Evolutionary conservation across 2,888 invertebrate genomes (phyloP).

Genomic region (Dione juno): DNA sequence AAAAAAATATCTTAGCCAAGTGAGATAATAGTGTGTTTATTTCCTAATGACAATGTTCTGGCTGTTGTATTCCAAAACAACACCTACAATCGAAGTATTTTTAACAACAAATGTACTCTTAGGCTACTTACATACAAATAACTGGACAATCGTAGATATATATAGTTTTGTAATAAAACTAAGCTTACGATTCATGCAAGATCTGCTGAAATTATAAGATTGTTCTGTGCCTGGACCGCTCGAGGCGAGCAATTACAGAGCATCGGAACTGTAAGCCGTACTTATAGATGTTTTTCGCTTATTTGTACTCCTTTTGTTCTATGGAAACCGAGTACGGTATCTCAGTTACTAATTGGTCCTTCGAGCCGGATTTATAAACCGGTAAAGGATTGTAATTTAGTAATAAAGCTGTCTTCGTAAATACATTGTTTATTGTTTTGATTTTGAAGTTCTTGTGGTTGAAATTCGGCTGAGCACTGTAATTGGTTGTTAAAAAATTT

Average conservation of each 20-base stretch:
- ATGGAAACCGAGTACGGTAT: conserved; percentile 65
- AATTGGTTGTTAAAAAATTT: conserved; percentile 15
- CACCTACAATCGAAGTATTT: background rate
- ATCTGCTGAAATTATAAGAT: conserved; percentile 1
- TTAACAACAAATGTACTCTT: background rate
- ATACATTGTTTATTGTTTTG: conserved; percentile 36
- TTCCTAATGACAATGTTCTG: too few relatives aligned
- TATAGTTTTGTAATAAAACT: background rate
- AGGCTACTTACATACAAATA: background rate
- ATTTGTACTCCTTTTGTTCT: conserved; percentile 64
- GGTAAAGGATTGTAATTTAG: conserved; percentile 55
- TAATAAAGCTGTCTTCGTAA: conserved; percentile 40
- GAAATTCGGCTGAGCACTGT: conserved; percentile 18
- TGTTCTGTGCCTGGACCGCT: conserved; percentile 55
- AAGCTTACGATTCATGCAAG: background rate
- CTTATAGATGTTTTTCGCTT: conserved; percentile 72
- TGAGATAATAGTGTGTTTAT: too few relatives aligned
- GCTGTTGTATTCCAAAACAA: background rate
- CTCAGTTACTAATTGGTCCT: conserved; percentile 77
- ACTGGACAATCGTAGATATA: too few relatives aligned
- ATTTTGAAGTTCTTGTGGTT: conserved; percentile 25
- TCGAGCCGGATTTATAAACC: conserved; percentile 57
- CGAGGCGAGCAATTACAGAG: conserved; percentile 73
- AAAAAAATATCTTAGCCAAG: too few relatives aligned
- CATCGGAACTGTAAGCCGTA: conserved; percentile 71